Base-by-base conservation (phyloP, 1,140 invertebrate species). In the Panonychus citri region DNA sequence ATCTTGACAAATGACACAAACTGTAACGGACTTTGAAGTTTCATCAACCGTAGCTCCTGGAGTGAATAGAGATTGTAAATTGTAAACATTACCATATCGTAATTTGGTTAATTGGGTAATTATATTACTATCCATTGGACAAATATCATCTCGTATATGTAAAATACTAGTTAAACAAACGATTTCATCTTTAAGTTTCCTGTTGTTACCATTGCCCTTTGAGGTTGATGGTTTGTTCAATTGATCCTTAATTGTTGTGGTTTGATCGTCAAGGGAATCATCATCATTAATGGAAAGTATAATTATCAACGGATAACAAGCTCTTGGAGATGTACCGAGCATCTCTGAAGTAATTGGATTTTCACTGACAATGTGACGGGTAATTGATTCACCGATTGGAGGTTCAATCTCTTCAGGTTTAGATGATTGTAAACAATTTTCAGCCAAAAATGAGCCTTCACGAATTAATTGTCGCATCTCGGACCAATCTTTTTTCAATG, bases 101-200 rank as follows among this genome's bases (percentile, higher is more conserved):
- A 83, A 80, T 67, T 85, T 85, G 25, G 83, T 70, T 69, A 83
- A 83, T 68, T 83, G 81, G 25, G 81, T 80, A 58, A 83, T 72
- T 62, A 83, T 78, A 62, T 78, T 80, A 60, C 81, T 83, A 19
- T 80, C 80, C 55, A 83, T 67, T 30, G 78, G 80, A 66, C 81
- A 83, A 37, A 82, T 77, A 19, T 77, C 75, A 69, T 83, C 81
- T 62, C 78, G 77, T 59, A 85, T 81, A 64, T 83, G 81, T 12
- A 85, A 76, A n/a, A 83, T 78, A 62, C 78, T 82, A 62, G 83
- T 76, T 56, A 83, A 66, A 28, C 40, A 50, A 43, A 58, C 21
- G 5, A 59, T 21, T 25, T 59, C 53, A 19, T 54, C 43, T 37
- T 49, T 52, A 50, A 34, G 12, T 27, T 59, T 46, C 1, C 30